These are phyloP conservation scores for Chrysochloris asiatica DNA, from an alignment of 2,113 vertebrate genomes.

Conservation along the genomic window DNA sequence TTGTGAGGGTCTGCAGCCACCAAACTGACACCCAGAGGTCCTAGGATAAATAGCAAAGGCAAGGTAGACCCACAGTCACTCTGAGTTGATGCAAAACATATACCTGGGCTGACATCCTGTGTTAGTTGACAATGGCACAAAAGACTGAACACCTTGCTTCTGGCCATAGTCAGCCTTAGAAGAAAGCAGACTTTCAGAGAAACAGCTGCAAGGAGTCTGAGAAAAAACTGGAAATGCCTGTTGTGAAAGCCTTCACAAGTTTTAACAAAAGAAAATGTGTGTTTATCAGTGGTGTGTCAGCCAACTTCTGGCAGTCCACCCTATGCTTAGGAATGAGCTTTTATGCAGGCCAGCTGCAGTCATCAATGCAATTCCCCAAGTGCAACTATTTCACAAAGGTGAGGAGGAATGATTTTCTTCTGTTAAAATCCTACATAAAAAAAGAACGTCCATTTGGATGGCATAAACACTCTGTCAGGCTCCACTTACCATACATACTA, in stretches of 20 bases:
- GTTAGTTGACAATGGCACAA: background rate
- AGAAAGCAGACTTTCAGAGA: conserved; percentile 43
- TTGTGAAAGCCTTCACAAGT: conserved; percentile 68
- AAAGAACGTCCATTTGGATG: background rate
- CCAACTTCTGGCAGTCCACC: conserved; percentile 58
- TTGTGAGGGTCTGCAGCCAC: background rate
- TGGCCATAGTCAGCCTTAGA: conserved; percentile 34
- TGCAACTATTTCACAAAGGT: background rate
- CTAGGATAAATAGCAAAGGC: background rate
- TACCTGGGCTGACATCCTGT: conserved; percentile 15
- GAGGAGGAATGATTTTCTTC: conserved; percentile 33
- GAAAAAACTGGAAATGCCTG: conserved; percentile 80
- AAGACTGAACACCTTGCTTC: conserved; percentile 29
- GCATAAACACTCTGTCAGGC: background rate
- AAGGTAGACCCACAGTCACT: background rate
- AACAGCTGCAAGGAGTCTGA: background rate
- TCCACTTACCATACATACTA: background rate
- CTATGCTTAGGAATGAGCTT: background rate
- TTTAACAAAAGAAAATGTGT: conserved; percentile 64
- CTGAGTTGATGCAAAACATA: background rate
- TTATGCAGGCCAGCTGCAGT: conserved; percentile 38
- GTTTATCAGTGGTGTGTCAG: conserved; percentile 73
- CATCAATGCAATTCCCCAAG: conserved; percentile 25
- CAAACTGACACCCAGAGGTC: background rate
- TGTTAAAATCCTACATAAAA: background rate